Evolutionary conservation across 2,113 vertebrate species (phyloP).

Genomic region (Hystrix cristata): DNA sequence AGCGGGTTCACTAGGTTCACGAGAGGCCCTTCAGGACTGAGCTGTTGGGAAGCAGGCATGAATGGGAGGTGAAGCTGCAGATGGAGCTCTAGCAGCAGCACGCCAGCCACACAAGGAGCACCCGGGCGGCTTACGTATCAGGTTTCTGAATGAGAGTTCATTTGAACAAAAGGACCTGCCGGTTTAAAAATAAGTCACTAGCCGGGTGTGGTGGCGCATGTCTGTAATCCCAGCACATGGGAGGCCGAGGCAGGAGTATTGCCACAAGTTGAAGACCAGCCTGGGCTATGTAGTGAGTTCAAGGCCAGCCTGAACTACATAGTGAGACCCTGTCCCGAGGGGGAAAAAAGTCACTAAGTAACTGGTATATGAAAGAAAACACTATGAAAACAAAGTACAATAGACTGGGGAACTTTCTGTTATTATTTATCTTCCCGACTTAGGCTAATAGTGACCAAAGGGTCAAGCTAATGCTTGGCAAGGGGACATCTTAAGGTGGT

Average conservation of each 20-base stretch:
- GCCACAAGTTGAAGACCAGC: too few species aligned
- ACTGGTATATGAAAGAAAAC: not conserved
- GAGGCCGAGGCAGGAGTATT: too few species aligned
- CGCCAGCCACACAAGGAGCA: not conserved
- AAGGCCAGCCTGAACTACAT: too few species aligned
- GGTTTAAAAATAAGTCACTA: not conserved
- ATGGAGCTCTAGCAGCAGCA: not conserved
- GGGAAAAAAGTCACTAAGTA: not conserved
- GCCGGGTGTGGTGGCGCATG: too few species aligned
- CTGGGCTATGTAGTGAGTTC: too few species aligned
- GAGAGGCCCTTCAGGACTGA: not conserved
- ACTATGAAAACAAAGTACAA: conserved; percentile 8
- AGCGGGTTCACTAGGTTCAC: not conserved
- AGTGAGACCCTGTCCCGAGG: too few species aligned
- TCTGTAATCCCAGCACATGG: too few species aligned
- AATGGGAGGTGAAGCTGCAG: not conserved
- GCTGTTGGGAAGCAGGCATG: not conserved
- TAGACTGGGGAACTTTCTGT: not conserved
- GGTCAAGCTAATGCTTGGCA: not conserved
- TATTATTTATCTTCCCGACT: conserved; percentile 3
- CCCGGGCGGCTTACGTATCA: not conserved
- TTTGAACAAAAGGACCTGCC: conserved; percentile 17
- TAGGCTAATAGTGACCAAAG: not conserved
- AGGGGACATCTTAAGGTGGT: conserved; percentile 24
- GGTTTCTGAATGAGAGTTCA: conserved; percentile 42